Evolutionary conservation across 2,797 vertebrate genomes (phyloP).

Genomic region (Arrhamphus sclerolepis): DNA sequence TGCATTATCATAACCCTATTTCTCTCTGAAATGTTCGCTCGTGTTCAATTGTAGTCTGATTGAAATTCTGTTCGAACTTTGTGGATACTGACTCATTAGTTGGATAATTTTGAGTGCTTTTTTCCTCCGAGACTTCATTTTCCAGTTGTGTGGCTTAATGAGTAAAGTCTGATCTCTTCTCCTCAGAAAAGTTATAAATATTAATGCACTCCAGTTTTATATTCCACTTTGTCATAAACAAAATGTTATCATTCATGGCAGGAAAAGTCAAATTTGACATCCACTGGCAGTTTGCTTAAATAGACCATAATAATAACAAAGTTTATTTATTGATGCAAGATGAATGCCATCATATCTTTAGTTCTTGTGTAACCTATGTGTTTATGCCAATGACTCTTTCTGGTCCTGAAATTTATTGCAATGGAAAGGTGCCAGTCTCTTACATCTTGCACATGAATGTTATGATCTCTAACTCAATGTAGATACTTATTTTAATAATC

Average conservation of each 20-base stretch:
- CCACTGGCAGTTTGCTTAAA: slow-evolving; percentile 43
- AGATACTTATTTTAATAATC: slow-evolving; percentile 24
- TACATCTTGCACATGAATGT: slow-evolving; percentile 35
- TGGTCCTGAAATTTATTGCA: slow-evolving; percentile 55
- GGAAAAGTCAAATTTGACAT: slow-evolving; percentile 55
- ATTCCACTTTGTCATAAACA: slow-evolving; percentile 50
- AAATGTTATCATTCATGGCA: slow-evolving; percentile 35
- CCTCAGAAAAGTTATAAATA: slow-evolving; percentile 56
- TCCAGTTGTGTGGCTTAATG: slow-evolving; percentile 56
- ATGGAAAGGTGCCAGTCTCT: slow-evolving; percentile 19
- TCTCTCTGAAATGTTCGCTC: slow-evolving; percentile 11
- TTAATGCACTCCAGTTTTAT: slow-evolving; percentile 55
- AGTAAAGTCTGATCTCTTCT: slow-evolving; percentile 49
- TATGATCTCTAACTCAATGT: slow-evolving; percentile 23
- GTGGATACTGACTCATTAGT: slow-evolving; percentile 54
- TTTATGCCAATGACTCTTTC: slow-evolving; percentile 36
- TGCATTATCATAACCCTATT: slow-evolving; percentile 37
- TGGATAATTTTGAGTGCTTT: slow-evolving; percentile 38
- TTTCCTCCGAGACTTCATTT: slow-evolving; percentile 52
- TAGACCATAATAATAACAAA: slow-evolving; percentile 55
- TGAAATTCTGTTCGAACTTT: slow-evolving; percentile 44
- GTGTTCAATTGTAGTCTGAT: slow-evolving; percentile 31
- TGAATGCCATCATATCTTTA: slow-evolving; percentile 55
- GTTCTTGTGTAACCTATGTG: slow-evolving; percentile 36
- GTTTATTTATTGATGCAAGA: slow-evolving; percentile 62